Conservation (phyloP, 2,888 invertebrate genomes). For the Amphipoea oculea region DNA sequence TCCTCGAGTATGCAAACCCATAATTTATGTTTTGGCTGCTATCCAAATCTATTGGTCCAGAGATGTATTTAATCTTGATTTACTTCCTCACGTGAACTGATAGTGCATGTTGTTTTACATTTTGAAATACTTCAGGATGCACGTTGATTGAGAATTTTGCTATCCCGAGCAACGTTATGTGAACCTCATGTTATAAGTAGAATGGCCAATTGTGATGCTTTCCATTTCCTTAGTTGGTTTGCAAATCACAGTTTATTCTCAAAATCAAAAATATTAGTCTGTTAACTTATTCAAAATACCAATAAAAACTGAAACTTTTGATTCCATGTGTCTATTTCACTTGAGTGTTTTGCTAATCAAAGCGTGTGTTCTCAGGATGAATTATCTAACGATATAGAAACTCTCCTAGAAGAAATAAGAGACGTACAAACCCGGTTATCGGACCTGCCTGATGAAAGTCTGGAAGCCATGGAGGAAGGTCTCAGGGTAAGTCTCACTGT, state of each 20-base stretch:
- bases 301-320: constrained; percentile 57
- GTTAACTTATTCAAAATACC: neutral
- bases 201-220: constrained; percentile 3
- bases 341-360: constrained; percentile 81
- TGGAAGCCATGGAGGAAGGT: constrained; percentile 93
- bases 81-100: constrained; percentile 65
- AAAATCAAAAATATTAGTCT: neutral
- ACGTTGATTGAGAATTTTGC: constrained; percentile 24
- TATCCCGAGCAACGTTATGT: neutral
- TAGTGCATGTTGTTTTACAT: constrained; percentile 50
- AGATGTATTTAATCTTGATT: constrained; percentile 72
- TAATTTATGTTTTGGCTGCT: constrained; percentile 71
- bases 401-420: constrained; percentile 92
- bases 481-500: constrained; percentile 92
- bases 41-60: constrained; percentile 68
- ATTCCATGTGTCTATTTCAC: constrained; percentile 65
- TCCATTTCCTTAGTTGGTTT: neutral
- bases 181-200: neutral
- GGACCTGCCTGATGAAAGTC: constrained; percentile 93
- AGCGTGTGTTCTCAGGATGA: constrained; percentile 91
- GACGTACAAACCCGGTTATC: constrained; percentile 92
- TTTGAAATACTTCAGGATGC: constrained; percentile 44
- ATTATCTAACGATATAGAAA: constrained; percentile 92
- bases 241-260: neutral
- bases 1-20: constrained; percentile 43